Base-by-base conservation (phyloP, 1,140 invertebrate genomes). In the Pseudachorutes palmiensis region DNA sequence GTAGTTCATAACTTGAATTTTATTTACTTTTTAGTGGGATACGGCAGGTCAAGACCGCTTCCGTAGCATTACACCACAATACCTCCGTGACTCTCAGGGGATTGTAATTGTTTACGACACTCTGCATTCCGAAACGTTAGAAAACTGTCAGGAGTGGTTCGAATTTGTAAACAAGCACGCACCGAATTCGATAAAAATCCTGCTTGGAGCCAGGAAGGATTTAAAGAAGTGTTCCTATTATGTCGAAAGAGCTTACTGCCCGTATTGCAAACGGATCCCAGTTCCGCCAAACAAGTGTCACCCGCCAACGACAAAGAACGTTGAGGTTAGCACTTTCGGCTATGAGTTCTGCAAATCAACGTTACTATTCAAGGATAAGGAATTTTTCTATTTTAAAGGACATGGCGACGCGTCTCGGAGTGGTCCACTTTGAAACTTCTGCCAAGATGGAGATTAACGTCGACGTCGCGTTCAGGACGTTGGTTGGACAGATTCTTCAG, bases 11-110 rank as follows among this genome's bases (percentile, higher is more conserved):
- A 14, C 14, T 14, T 14, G 45, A 58, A 58, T 12, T 58, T 9
- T 14, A 58, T 58, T 12, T n/a, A 57, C 24, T 57, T 26, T 57
- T 16, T 24, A 61, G 59, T 61, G 59, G 59, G 59, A 61, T 33
- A 61, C 59, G 22, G 14, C 14, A 12, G 59, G 59, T 22, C 59
- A 61, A 33, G 59, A 61, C 9, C 9, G 2, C 2, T 30, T 26
- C 22, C 22, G 22, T 14, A 3, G 14, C 19, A 61, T 61, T 26
- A 29, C 59, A 9, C 59, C 19, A 29, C 59, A 61, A 33, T 61
- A 31, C 28, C 5, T 61, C 19, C 59, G 59, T 19, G 28, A 30
- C 19, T 61, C 59, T 14, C 59, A 61, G 12, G 59, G 59, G 30
- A 29, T 61, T 30, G 28, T 61, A 5, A 26, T 61, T 22, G 59